Evolutionary conservation across 2,113 vertebrate genomes (phyloP).

Genomic region (Rutilus rutilus): DNA sequence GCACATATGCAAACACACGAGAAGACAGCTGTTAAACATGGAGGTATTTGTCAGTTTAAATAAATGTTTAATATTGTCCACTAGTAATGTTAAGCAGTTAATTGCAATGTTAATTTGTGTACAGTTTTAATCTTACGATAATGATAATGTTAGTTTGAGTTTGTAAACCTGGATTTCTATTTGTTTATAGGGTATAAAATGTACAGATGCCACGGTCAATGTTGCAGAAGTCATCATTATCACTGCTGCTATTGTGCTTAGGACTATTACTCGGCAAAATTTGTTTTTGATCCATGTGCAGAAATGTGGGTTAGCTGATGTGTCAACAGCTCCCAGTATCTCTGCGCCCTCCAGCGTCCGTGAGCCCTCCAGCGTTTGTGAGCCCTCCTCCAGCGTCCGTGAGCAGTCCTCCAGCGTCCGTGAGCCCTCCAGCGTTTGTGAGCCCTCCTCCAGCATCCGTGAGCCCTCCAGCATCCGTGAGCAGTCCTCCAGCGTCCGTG

Average conservation of each 20-base stretch:
- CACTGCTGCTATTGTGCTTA: neutral
- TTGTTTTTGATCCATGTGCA: neutral
- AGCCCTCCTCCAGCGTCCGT: neutral
- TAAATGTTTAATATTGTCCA: neutral
- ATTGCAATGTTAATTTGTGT: neutral
- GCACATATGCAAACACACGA: neutral
- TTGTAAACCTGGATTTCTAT: neutral
- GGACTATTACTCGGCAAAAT: neutral
- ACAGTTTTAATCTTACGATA: neutral
- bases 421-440: neutral
- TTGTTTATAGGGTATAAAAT: conserved; percentile 1
- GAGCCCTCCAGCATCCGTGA: no score
- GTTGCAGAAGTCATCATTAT: neutral
- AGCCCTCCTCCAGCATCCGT: neutral
- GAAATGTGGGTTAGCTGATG: neutral
- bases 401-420: neutral
- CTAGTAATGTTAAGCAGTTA: neutral
- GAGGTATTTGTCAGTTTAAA: neutral
- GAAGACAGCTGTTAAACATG: conserved; percentile 6
- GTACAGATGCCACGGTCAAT: neutral
- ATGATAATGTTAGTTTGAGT: neutral
- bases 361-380: no score
- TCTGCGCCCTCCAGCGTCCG: neutral
- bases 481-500: no score
- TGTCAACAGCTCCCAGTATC: neutral